phyloP scores from a whole-genome alignment of 2,113 vertebrate genomes.

The Laterallus jamaicensis region DNA sequence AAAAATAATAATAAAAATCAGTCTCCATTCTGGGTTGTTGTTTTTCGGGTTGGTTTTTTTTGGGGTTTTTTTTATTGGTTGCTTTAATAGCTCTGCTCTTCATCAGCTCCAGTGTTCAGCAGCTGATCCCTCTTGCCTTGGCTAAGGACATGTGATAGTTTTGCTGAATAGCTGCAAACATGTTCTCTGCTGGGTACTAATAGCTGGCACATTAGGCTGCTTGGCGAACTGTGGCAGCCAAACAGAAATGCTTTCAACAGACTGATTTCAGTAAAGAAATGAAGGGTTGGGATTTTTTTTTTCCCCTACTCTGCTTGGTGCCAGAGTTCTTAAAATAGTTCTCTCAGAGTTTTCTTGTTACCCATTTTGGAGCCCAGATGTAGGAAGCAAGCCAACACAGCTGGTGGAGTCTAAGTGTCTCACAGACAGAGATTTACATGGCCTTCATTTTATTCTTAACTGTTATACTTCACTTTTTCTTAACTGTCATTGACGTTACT shows the following conservation, averaged over 20 bases:
- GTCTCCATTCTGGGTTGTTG: constrained; percentile 16
- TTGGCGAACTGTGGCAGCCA: constrained; percentile 63
- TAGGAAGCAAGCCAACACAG: constrained; percentile 69
- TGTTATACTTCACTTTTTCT: neutral
- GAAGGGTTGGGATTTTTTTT: neutral
- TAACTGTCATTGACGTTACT: constrained; percentile 16
- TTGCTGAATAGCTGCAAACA: constrained; percentile 59
- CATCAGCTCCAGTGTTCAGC: constrained; percentile 18
- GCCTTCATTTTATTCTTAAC: constrained; percentile 13
- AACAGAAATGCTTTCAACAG: constrained; percentile 67
- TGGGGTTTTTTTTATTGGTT: neutral
- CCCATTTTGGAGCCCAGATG: constrained; percentile 71
- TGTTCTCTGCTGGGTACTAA: constrained; percentile 66
- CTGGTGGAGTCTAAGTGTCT: constrained; percentile 66
- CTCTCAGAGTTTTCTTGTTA: constrained; percentile 63
- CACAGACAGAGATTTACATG: constrained; percentile 48
- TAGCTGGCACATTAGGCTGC: constrained; percentile 56
- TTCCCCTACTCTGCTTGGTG: constrained; percentile 35
- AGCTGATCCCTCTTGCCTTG: constrained; percentile 48
- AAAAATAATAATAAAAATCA: constrained; percentile 44
- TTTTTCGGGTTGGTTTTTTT: neutral
- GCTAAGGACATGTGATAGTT: constrained; percentile 20
- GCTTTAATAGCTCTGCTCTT: constrained; percentile 53
- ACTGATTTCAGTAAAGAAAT: constrained; percentile 69
- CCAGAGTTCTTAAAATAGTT: constrained; percentile 77